A percentile compares a stretch with the other conserved stretches of the same genome.
phyloP scores from a whole-genome alignment of 2,113 vertebrate species.

The Isichthys henryi region DNA sequence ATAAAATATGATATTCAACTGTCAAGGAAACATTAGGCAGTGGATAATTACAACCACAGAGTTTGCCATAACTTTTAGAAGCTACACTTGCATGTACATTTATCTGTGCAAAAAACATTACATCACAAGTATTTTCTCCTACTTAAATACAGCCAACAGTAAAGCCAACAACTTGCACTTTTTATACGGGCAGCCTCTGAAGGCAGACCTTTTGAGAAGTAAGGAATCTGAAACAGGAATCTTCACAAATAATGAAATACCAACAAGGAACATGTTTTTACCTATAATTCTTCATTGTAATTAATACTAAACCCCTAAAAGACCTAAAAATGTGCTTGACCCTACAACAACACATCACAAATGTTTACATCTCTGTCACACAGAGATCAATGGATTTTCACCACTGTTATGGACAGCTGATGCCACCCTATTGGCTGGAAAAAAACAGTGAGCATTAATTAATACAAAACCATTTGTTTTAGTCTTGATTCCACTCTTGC shows the following conservation, averaged over 20 bases:
- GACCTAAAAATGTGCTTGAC: background rate
- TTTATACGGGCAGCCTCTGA: constrained; percentile 56
- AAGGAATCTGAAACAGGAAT: background rate
- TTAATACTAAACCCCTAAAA: background rate
- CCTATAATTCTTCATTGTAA: constrained; percentile 3
- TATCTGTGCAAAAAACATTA: constrained; percentile 97
- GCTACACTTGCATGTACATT: constrained; percentile 98
- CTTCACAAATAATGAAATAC: constrained; percentile 13
- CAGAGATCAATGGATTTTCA: background rate
- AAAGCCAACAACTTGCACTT: constrained; percentile 74
- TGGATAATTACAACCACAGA: constrained; percentile 70
- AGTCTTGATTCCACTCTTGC: background rate
- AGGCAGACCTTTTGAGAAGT: background rate
- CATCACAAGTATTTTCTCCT: constrained; percentile 86
- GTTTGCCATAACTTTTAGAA: constrained; percentile 77
- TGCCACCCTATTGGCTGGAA: background rate
- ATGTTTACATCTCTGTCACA: constrained; percentile 4
- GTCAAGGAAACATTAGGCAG: constrained; percentile 66
- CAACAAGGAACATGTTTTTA: constrained; percentile 12
- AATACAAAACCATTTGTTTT: background rate
- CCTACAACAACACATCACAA: background rate
- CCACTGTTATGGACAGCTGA: background rate
- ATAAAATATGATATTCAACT: constrained; percentile 53
- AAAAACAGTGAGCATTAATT: background rate
- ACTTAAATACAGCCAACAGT: constrained; percentile 95